These are phyloP conservation scores for Buathra laborator DNA, from an alignment of 2,888 invertebrate genomes.

Conservation along the genomic window DNA sequence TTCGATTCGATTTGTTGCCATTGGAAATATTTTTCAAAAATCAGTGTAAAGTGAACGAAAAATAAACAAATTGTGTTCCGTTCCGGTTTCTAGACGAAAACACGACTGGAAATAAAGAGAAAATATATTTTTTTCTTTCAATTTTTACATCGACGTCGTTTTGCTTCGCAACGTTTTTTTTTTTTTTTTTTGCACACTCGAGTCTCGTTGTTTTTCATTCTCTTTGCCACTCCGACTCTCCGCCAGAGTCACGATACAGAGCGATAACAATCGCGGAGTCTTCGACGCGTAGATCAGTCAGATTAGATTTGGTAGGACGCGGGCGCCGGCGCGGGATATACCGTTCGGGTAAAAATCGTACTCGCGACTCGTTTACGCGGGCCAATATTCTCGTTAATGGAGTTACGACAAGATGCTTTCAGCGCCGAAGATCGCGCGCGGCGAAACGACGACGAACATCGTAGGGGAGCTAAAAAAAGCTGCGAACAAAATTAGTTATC, in stretches of 20 bases:
- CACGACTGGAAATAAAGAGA: background rate
- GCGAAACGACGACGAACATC: slow-evolving; percentile 19
- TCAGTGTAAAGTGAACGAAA: background rate
- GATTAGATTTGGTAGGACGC: slow-evolving; percentile 73
- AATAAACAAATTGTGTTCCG: too few species aligned
- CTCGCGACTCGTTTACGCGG: slow-evolving; percentile 40
- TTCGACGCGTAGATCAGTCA: slow-evolving; percentile 69
- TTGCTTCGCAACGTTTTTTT: slow-evolving; percentile 27
- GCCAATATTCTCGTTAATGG: slow-evolving; percentile 42
- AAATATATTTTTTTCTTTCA: background rate
- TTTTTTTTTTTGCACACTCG: slow-evolving; percentile 11
- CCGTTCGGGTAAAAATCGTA: background rate
- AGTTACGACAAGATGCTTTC: slow-evolving; percentile 52
- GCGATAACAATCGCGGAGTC: slow-evolving; percentile 55
- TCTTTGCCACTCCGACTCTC: background rate
- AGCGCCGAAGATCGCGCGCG: slow-evolving; percentile 10
- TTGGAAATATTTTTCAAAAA: background rate
- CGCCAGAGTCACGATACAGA: slow-evolving; percentile 7
- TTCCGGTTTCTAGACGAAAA: background rate
- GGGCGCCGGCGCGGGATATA: slow-evolving; percentile 4
- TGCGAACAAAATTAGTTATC: background rate
- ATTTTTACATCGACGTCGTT: background rate
- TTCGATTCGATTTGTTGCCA: background rate
- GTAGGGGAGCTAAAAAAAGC: slow-evolving; percentile 9
- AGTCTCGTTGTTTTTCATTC: background rate